Evolutionary conservation across 2,888 invertebrate genomes (phyloP), one percentile per base, ranked within the genome.

Genomic region (Venustoraphidia nigricollis): DNA sequence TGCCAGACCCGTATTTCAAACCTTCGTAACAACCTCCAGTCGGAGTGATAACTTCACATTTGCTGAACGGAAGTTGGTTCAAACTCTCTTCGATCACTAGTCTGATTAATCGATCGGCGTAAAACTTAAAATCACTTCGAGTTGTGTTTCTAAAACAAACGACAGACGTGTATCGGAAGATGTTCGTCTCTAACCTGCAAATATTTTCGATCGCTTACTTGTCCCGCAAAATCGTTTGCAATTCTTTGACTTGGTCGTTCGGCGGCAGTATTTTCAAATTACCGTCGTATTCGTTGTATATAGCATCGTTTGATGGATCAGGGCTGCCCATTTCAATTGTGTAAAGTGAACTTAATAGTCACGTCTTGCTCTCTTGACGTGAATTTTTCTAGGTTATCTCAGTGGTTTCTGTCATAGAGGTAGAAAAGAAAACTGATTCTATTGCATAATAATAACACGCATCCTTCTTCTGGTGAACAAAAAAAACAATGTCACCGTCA

Each of bases 21-120:
- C 98, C 98, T 59, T 91, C 79, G 62, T 96, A 97, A 38, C 79
- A 70, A 9, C 86, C 86, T 45, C 89, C 88, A 0, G 96, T 97
- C 0, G 97, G 97, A 2, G 98, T 98, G 17, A 83, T 82, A 3
- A 98, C 88, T 55, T 83, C 80, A 61, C 87, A 87, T 65, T 89
- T 84, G 0, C 87, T 83, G 63, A 95, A 97, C 0, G 98, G 97
- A 48, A 96, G 70, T 62, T 94, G 94, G 68, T 98, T 98, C 34
- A 98, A 71, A 53, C 96, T 96, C 66, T 97, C 97, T 64, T 98
- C 98, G 52, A 98, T 95, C 1, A 98, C 95, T 37, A 98, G 72
- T 3, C 98, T 81, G 60, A 98, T 98, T 66, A 98, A 70, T 54
- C 98, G 82, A 66, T 98, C 98, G 0, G 97, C 97, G 66, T 92